Percentiles rank a stretch among this genome's conserved stretches.
phyloP scores from a whole-genome alignment of 2,888 invertebrate species.

The Apomyelois bistriatella region DNA sequence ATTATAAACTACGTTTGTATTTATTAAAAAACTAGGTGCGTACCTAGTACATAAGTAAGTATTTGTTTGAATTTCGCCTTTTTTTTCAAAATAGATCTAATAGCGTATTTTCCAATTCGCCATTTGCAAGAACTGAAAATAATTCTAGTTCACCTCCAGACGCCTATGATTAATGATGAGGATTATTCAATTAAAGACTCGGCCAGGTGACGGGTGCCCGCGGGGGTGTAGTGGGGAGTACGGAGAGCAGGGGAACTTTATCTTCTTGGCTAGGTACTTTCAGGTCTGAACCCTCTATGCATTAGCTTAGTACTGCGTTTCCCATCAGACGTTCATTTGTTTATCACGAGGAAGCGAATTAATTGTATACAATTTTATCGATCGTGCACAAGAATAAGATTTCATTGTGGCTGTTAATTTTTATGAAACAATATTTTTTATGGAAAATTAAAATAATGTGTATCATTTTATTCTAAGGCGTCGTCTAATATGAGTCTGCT shows the following conservation, averaged over 20 bases:
- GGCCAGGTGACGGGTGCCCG: constrained; percentile 59
- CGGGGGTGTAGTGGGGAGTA: constrained; percentile 19
- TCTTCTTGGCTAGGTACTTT: constrained; percentile 51
- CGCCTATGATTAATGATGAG: constrained; percentile 76
- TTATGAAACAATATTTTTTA: no score
- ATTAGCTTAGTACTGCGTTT: constrained; percentile 47
- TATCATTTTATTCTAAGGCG: no score
- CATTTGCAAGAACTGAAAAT: constrained; percentile 56
- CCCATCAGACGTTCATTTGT: constrained; percentile 38
- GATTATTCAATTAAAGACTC: constrained; percentile 80
- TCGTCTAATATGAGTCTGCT: no score
- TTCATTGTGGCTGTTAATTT: neutral
- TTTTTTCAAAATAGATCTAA: no score
- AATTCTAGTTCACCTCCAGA: constrained; percentile 73
- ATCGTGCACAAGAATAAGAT: neutral
- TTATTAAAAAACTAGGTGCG: no score
- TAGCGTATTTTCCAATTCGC: constrained; percentile 21
- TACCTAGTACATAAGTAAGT: no score
- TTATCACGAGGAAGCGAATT: constrained; percentile 24
- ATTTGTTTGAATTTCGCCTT: no score
- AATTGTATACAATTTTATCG: constrained; percentile 21
- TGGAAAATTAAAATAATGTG: no score
- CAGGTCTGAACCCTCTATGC: constrained; percentile 36
- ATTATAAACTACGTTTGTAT: no score
- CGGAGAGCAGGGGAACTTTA: constrained; percentile 34